A percentile compares a stretch with the other conserved stretches of the same genome.
These are phyloP conservation scores for Meloidogyne chitwoodi DNA, from an alignment of 1,140 invertebrate species.

Conservation along the genomic window DNA sequence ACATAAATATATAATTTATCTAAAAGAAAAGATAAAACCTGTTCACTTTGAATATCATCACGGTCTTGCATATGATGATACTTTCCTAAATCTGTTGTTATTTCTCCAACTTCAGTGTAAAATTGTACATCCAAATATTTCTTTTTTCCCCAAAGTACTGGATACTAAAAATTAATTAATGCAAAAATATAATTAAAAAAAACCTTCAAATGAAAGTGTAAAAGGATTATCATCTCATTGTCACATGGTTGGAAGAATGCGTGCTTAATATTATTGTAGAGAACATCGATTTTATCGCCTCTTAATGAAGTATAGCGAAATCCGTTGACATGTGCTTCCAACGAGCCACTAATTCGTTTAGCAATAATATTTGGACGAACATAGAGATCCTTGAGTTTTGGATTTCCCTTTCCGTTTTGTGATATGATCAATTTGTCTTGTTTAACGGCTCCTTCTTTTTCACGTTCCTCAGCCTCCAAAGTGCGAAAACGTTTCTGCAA, in stretches of 20 bases:
- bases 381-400: constrained; percentile 94
- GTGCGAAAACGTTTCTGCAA: constrained; percentile 98
- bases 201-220: constrained; percentile 95
- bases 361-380: constrained; percentile 96
- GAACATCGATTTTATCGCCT: constrained; percentile 96
- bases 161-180: constrained; percentile 68
- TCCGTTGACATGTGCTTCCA: constrained; percentile 94
- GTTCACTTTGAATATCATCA: constrained; percentile 95
- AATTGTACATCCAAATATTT: constrained; percentile 98
- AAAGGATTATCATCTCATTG: constrained; percentile 96
- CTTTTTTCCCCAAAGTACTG: constrained; percentile 98
- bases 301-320: constrained; percentile 95
- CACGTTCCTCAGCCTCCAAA: constrained; percentile 91
- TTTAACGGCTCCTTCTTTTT: constrained; percentile 92
- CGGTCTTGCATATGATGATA: constrained; percentile 99
- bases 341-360: constrained; percentile 82
- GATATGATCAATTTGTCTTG: constrained; percentile 94
- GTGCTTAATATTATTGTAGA: constrained; percentile 99
- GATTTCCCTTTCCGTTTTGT: constrained; percentile 86
- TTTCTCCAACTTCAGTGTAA: constrained; percentile 99
- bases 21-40: constrained; percentile 62
- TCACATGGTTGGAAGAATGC: constrained; percentile 99
- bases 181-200: not conserved
- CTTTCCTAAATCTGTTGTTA: constrained; percentile 96
- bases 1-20: too few species aligned